These are phyloP conservation scores for Drosophila quinaria DNA, from an alignment of 2,888 invertebrate genomes.

Conservation along the genomic window DNA sequence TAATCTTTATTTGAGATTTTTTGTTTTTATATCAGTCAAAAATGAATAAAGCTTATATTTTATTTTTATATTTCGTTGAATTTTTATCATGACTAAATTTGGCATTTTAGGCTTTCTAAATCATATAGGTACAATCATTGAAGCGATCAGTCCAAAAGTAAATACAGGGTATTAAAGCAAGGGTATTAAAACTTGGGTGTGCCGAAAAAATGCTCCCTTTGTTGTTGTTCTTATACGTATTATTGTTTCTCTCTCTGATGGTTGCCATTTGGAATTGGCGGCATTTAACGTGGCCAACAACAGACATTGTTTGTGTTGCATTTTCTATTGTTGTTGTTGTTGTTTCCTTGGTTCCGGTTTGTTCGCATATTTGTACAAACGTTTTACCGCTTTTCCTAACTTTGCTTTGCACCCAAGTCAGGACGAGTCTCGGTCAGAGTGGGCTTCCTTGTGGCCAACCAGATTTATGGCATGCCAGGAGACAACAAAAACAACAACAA, in stretches of 20 bases:
- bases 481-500: slow-evolving; percentile 26
- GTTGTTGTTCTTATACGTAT: slow-evolving; percentile 32
- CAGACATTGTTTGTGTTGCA: slow-evolving; percentile 54
- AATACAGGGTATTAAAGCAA: neutral
- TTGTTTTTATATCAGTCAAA: too few relatives aligned
- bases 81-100: too few relatives aligned
- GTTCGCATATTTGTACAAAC: slow-evolving; percentile 46
- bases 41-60: too few relatives aligned
- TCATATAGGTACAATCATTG: too few relatives aligned
- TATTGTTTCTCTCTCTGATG: slow-evolving; percentile 23
- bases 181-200: neutral
- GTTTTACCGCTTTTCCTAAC: slow-evolving; percentile 38
- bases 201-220: neutral
- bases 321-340: slow-evolving; percentile 47
- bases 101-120: too few relatives aligned
- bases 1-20: too few relatives aligned
- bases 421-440: slow-evolving; percentile 26
- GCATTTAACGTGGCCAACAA: slow-evolving; percentile 61
- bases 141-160: too few relatives aligned
- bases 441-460: slow-evolving; percentile 38
- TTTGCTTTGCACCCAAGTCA: slow-evolving; percentile 28
- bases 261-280: slow-evolving; percentile 73
- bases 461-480: slow-evolving; percentile 78
- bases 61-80: too few relatives aligned
- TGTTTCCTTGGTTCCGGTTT: slow-evolving; percentile 67